Evolutionary conservation across 1,140 invertebrate genomes (phyloP).

Genomic region (Tenebrio molitor): DNA sequence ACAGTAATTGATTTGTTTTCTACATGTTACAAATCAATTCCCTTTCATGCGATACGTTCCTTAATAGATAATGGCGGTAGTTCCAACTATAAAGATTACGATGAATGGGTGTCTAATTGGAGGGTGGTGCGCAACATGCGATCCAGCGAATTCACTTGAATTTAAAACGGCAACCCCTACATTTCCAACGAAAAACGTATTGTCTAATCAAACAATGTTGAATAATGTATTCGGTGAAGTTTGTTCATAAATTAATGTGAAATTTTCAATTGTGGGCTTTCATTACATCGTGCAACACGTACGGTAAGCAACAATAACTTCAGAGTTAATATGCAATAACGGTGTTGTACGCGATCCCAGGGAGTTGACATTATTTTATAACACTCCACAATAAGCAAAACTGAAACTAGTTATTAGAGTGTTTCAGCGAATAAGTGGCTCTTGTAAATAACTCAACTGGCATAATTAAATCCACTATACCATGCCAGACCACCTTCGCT

Average conservation of each 20-base stretch:
- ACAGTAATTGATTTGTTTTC: slow-evolving; percentile 30
- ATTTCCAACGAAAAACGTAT: no score
- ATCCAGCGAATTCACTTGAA: not conserved
- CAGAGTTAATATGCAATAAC: no score
- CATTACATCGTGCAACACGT: no score
- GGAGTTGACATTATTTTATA: not conserved
- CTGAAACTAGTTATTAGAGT: slow-evolving; percentile 5
- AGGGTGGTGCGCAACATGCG: not conserved
- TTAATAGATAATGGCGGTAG: slow-evolving; percentile 11
- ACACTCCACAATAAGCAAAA: slow-evolving; percentile 13
- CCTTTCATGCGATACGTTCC: slow-evolving; percentile 26
- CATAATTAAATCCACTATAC: slow-evolving; percentile 28
- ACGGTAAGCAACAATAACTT: not conserved
- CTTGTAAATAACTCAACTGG: slow-evolving; percentile 15
- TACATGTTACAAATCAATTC: slow-evolving; percentile 26
- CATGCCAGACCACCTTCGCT: slow-evolving; percentile 9
- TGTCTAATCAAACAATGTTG: no score
- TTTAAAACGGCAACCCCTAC: not conserved
- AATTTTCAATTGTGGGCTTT: no score
- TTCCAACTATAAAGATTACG: slow-evolving; percentile 1
- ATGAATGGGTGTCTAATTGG: slow-evolving; percentile 20
- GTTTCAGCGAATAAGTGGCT: slow-evolving; percentile 13
- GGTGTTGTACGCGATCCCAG: no score
- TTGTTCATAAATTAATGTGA: no score
- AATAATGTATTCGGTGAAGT: not conserved